Base-by-base conservation (phyloP, 1,140 invertebrate species). In the Sycobia sp. region DNA sequence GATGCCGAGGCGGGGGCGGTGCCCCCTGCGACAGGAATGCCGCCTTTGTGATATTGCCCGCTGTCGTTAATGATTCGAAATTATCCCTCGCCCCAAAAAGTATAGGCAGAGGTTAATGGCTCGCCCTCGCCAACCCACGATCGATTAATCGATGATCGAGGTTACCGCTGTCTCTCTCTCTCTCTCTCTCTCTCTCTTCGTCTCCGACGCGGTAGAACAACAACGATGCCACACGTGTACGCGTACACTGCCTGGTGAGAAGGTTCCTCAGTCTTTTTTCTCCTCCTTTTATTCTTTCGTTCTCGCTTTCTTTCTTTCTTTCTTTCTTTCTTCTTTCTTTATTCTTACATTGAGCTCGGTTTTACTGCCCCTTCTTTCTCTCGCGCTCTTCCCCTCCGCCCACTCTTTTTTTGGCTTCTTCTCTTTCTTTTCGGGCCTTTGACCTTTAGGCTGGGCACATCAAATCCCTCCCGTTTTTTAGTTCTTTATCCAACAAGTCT, bases 91-190 rank as follows among this genome's bases (percentile, higher is more conserved):
- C 0, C 2, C 49, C 50, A 23, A 61, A 62, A 62, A 62, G n/a
- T n/a, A 62, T 54, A 62, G 50, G 1, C 8, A 61, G 39, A 54
- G 59, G 49, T 46, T 41, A 60, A 61, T 14, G 58, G 49, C 38
- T 53, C 36, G 25, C 1, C 36, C 16, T 22, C 16, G 50, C 14
- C 18, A 11, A 14, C 3, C 10, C 27, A 18, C 46, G 46, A 51
- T 44, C 49, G 59, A 62, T 62, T 62, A 62, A 62, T 54, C 59
- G 49, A n/a, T n/a, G n/a, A 46, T 46, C 38, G 50, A 23, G 47
- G 47, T 51, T 51, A 27, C 51, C 47, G 47, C 32, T 49, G 44
- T 32, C 29, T 4, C 27, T 3, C n/a, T 23, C 7, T 2, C 29
- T 43, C 25, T 27, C 23, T 13, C 2, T 4, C 36, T 55, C 4